Conservation (phyloP, 2,888 invertebrate genomes). For the Tiliacea aurago region DNA sequence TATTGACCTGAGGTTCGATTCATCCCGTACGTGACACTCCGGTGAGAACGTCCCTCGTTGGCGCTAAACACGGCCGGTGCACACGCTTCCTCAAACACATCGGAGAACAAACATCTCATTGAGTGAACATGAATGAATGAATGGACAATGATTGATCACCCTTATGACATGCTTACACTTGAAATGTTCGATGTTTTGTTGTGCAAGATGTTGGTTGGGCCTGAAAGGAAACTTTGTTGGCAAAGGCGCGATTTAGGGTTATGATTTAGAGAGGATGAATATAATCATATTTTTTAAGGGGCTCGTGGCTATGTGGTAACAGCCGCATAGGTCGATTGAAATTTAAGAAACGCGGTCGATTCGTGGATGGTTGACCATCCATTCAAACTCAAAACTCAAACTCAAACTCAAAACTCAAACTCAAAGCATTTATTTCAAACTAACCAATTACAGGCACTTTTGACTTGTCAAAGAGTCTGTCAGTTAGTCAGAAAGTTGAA, state of each 20-base stretch:
- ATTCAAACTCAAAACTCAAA: too few species aligned
- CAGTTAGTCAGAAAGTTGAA: too few species aligned
- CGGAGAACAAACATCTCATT: conserved; percentile 50
- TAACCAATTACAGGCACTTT: too few species aligned
- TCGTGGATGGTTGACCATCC: too few species aligned
- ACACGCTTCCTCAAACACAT: conserved; percentile 41
- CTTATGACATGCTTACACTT: conserved; percentile 40
- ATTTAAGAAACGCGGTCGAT: too few species aligned
- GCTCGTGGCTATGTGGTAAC: too few species aligned
- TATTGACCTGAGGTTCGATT: conserved; percentile 44
- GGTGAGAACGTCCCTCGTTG: conserved; percentile 56
- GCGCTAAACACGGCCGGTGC: conserved; percentile 49
- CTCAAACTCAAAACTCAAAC: too few species aligned
- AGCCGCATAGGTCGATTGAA: too few species aligned
- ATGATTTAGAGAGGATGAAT: too few species aligned
- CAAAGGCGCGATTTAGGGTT: neutral
- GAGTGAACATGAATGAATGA: conserved; percentile 56
- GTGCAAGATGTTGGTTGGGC: conserved; percentile 11
- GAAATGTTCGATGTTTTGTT: conserved; percentile 26
- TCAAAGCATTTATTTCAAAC: too few species aligned
- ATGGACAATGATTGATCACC: conserved; percentile 53
- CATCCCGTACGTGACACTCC: conserved; percentile 54
- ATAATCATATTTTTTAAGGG: too few species aligned
- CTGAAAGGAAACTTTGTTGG: conserved; percentile 2
- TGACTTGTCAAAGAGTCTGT: too few species aligned